Conservation (phyloP, 2,113 vertebrate genomes). For the cat (Felis catus) region F.catus_Fca126_mat1.0 CM031419.1:175340001-175340500, state of each 20-base stretch:
- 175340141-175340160: not conserved
- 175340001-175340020: not conserved
- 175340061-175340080: not conserved
- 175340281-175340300: not conserved
- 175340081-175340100: not conserved
- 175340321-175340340: not conserved
- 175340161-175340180: not conserved
- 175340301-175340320: not conserved
- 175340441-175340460: no score
- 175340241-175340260: not conserved
- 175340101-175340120: not conserved
- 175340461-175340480: no score
- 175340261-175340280: not conserved
- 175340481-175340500: no score
- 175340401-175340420: no score
- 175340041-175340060: not conserved
- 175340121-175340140: not conserved
- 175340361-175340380: no score
- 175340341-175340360: not conserved
- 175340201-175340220: not conserved
- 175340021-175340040: not conserved
- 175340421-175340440: no score
- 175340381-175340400: no score
- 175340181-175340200: not conserved
- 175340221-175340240: not conserved